phyloP scores from a whole-genome alignment of 1,140 invertebrate genomes.

The Solenopsis invicta region DNA sequence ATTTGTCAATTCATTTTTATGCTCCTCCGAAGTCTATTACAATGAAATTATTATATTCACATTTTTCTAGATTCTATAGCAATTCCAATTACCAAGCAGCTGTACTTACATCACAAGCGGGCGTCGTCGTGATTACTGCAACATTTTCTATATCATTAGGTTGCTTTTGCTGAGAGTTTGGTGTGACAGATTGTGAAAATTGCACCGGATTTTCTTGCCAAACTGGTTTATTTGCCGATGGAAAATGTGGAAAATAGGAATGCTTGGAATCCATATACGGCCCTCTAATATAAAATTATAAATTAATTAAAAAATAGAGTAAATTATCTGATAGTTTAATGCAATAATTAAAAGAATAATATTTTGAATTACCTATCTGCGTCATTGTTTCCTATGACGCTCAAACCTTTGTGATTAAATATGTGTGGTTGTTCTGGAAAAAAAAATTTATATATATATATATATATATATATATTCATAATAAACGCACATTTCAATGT shows the following conservation, averaged over 20 bases:
- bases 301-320: constrained; percentile 15
- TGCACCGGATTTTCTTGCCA: constrained; percentile 78
- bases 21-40: constrained; percentile 69
- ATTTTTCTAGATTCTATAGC: constrained; percentile 2
- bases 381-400: constrained; percentile 87
- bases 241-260: constrained; percentile 79
- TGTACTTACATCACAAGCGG: constrained; percentile 78
- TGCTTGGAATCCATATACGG: constrained; percentile 77
- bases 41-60: constrained; percentile 3
- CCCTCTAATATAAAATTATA: constrained; percentile 62
- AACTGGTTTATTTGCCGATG: constrained; percentile 74
- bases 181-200: constrained; percentile 70
- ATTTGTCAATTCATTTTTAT: constrained; percentile 52
- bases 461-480: not conserved
- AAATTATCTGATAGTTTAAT: constrained; percentile 18
- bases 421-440: constrained; percentile 87
- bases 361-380: constrained; percentile 83
- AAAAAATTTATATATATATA: too few relatives aligned
- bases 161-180: constrained; percentile 61
- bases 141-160: constrained; percentile 56
- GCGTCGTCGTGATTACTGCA: constrained; percentile 71
- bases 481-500: not conserved
- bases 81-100: not conserved
- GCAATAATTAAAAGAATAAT: not conserved
- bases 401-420: constrained; percentile 90